Evolutionary conservation across 2,888 invertebrate genomes (phyloP), one percentile per base, ranked within the genome.

Genomic region (Andrena chrysosceles): DNA sequence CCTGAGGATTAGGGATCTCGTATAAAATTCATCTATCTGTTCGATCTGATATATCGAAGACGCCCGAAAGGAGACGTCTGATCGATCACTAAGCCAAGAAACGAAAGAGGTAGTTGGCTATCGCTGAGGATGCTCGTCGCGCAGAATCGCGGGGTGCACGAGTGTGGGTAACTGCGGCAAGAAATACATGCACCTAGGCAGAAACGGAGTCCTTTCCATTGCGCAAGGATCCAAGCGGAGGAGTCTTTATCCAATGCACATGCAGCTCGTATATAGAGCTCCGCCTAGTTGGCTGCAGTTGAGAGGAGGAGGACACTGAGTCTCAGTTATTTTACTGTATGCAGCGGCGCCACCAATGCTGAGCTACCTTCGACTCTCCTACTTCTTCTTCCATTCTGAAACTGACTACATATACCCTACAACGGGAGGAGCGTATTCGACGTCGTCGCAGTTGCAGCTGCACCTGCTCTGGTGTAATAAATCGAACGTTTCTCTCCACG

Each of bases 251-350:
- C 87, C 87, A 87, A 87, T 87, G 87, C 85, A 88, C 86, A 85
- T 87, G 87, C 88, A 87, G 88, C 83, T 49, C 83, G 84, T 85
- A 85, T 84, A 86, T 79, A 81, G 88, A 88, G 84, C 84, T 89
- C 88, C 88, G 88, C 88, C 88, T 88, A 89, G 89, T 83, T 69
- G 83, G 87, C 77, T 85, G 81, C 80, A 79, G 79, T 83, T 76
- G 76, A 84, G 87, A 87, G 90, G 88, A 88, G 89, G 88, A 88
- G 85, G 86, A 87, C 77, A 69, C 84, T 52, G 63, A 59, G 87
- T 85, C 89, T 89, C 83, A 87, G 90, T 90, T 90, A 89, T 88
- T 90, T 88, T 87, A 87, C 89, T 86, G 85, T 86, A 83, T 86
- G 87, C 87, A 75, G 80, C 78, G 73, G 68, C 64, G 77, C 84